Percentiles rank a stretch among this genome's conserved stretches.
Conservation (phyloP, 2,113 vertebrate genomes). For the Corythornis cristatus region DNA sequence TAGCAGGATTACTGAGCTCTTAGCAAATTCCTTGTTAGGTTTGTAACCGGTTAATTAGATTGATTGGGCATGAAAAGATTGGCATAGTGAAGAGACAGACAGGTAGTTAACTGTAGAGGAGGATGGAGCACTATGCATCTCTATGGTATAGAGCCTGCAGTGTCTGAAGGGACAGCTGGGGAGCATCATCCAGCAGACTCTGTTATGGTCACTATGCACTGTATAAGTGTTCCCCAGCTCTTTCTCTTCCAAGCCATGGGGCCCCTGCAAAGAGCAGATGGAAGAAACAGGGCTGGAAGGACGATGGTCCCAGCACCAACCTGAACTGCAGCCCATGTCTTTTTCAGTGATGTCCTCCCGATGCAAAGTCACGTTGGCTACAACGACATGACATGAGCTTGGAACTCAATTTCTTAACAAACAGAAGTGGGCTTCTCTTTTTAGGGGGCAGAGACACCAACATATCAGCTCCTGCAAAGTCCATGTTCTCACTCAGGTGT, state of each 20-base stretch:
- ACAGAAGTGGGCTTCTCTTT: not conserved
- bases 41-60: not conserved
- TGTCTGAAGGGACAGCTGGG: not conserved
- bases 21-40: not conserved
- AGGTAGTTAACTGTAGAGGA: not conserved
- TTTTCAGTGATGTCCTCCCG: not conserved
- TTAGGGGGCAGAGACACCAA: not conserved
- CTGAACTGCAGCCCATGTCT: not conserved
- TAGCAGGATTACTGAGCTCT: not conserved
- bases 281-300: not conserved
- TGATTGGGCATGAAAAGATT: not conserved
- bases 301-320: not conserved
- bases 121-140: not conserved
- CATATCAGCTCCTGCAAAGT: not conserved
- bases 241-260: not conserved
- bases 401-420: not conserved
- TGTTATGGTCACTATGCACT: fast-evolving
- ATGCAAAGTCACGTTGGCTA: fast-evolving
- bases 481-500: not conserved
- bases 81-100: not conserved
- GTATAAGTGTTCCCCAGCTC: not conserved
- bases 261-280: not conserved
- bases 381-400: not conserved
- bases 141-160: not conserved
- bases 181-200: not conserved